Evolutionary conservation across 2,113 vertebrate genomes (phyloP), one percentile per base, ranked within the genome.

Genomic region (Aegithalos caudatus): DNA sequence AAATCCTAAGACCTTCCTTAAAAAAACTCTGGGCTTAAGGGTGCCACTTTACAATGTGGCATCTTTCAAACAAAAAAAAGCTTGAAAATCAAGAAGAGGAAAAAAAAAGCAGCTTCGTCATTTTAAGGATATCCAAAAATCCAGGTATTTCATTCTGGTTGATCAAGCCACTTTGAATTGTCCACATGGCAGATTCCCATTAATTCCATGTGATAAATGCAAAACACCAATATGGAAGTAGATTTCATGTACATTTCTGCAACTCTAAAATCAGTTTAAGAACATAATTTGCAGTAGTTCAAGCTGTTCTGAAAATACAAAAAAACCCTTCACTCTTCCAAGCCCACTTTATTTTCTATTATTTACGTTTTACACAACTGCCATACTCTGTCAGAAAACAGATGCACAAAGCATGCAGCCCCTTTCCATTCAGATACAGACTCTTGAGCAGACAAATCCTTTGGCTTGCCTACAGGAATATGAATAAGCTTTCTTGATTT

Each of bases 121-220:
- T 67, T 87, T 50, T 53, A 91, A 86, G 35, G 42, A 54, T 62
- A 69, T 40, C 2, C 10, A 84, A 60, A 79, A 84, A 50, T 47
- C 25, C 21, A 42, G 15, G 24, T 35, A 58, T 54, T 81, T 77
- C 67, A 28, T 27, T 79, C 44, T 25, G 20, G 31, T 71, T 38
- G 8, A 79, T 67, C 20, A 91, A 79, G 64, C 25, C 40, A 33
- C 40, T 70, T 44, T 38, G 24, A 73, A 21, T 8, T 53, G 18
- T n/a, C 11, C 35, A 20, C 6, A 12, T 0, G 0, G 29, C 27
- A 44, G 33, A 27, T 8, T 6, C 7, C 16, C 18, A 28, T 17
- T 28, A 66, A 65, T 91, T 81, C 48, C 28, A 8, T 48, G 20
- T 3, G 7, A 89, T 29, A 81, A 84, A 62, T 29, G n/a, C 23